Evolutionary conservation across 2,113 vertebrate species (phyloP), one percentile per base, ranked within the genome.

Genomic region (Suncus etruscus): DNA sequence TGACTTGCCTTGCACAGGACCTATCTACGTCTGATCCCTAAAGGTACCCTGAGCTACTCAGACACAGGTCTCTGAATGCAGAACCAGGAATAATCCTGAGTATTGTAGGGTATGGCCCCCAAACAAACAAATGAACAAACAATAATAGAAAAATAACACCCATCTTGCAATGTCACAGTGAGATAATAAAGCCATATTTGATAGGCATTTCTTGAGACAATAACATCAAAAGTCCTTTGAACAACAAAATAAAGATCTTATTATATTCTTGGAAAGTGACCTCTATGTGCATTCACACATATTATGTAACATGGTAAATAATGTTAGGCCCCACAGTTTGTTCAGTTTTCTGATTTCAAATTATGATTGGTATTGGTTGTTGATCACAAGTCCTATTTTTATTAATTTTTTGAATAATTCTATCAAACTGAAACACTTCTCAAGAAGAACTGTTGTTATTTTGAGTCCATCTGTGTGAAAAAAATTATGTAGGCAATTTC

Each of bases 251-350:
- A 15, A 61, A 68, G 58, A 51, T 3, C 32, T 29, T 6, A 1
- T 27, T 27, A 24, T 14, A 5, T 27, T 29, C 63, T 29, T 58
- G 31, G 2, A 11, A 47, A 47, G 50, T 86, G 29, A 50, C 16
- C 27, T 25, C 1, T 29, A 0, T 0, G 2, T 48, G 8, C 1
- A 0, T 0, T 2, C 16, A 31, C 48, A 20, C 58, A 12, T 24
- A 18, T 32, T 27, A 12, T 27, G 1, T 22, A 51, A 63, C 20
- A 54, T 45, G 29, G 15, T 10, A 22, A 5, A 1, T 14, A 20
- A 15, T 11, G 15, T 24, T 25, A 10, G 32, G 39, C 61, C 47
- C 24, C 27, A 27, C 1, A 7, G 3, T 8, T 22, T 66, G 10
- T 11, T 54, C 61, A 63, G 32, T 63, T 87, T 91, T 69, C 47